Base-by-base conservation (phyloP, 1,140 invertebrate genomes). In the Elymnias hypermnestra region DNA sequence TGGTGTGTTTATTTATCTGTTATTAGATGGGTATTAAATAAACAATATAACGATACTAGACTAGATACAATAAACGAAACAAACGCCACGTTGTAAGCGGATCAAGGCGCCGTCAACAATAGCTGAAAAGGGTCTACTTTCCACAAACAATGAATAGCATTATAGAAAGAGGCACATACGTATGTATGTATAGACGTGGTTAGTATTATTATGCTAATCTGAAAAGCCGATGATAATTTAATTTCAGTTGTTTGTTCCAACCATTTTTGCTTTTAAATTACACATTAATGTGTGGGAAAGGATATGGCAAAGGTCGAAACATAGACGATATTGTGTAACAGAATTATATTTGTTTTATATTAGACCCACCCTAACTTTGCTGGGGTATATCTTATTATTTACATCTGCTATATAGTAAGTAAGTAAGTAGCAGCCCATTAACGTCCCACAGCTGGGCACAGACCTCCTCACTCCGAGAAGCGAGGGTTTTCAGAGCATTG, bases 121-220 rank as follows among this genome's bases (percentile, higher is more conserved):
- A 25, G 23, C 38, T 42, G 35, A 26, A 31, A 33, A 37, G 41
- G 39, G 9, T 18, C 28, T 14, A 41, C 50, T 44, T 43, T 45
- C 49, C 49, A 39, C 26, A 23, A 26, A 55, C 46, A 49, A 49
- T 49, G 36, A 31, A 13, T 25, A 2, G 28, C 29, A 48, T 44
- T 8, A 26, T 17, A 45, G 28, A 35, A 53, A 29, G 9, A 29
- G 7, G 13, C 6, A 29, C 1, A 2, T 29, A 29, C 9, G 26
- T 29, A 29, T 29, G 8, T 13, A 29, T 0, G 26, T 29, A 29
- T n/a, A 2, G 23, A 3, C 10, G 10, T 25, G 23, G 40, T 33
- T 38, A 46, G 29, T 37, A 40, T 45, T 55, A 41, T 45, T 19
- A 55, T 49, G 53, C 25, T 50, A 55, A 50, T 50, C 28, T 25